Conservation (phyloP, 2,797 vertebrate species). For the Macropodus opercularis region DNA sequence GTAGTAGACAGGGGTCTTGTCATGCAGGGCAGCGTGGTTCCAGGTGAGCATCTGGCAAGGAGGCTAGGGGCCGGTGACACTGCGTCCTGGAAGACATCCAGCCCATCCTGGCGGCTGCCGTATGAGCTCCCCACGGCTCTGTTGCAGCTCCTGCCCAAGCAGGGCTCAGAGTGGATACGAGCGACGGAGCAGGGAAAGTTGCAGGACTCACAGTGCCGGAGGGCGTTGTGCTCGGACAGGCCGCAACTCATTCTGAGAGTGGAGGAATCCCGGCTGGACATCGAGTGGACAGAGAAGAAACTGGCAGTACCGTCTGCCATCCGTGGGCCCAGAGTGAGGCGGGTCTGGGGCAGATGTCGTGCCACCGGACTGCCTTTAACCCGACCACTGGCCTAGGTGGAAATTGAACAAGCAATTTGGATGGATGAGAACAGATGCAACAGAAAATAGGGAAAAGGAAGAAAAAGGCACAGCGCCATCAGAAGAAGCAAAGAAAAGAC, state of each 20-base stretch:
- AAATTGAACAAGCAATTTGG: constrained; percentile 91
- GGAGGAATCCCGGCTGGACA: constrained; percentile 77
- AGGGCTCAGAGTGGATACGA: constrained; percentile 90
- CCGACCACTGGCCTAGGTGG: constrained; percentile 94
- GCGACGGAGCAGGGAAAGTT: constrained; percentile 80
- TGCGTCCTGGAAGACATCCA: constrained; percentile 88
- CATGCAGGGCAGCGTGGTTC: constrained; percentile 83
- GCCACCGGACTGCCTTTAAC: constrained; percentile 89
- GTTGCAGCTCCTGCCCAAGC: constrained; percentile 77
- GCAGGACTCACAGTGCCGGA: constrained; percentile 81
- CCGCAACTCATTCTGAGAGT: constrained; percentile 91
- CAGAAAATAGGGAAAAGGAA: constrained; percentile 42
- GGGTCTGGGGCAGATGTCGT: constrained; percentile 96
- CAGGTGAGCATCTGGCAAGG: constrained; percentile 82
- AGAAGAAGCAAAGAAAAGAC: constrained; percentile 13
- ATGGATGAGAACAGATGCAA: constrained; percentile 70
- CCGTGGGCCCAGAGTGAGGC: constrained; percentile 90
- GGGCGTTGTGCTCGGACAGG: constrained; percentile 90
- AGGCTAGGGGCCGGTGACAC: constrained; percentile 72
- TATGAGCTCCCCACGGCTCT: constrained; percentile 63
- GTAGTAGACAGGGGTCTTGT: constrained; percentile 85
- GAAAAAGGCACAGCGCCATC: constrained; percentile 37
- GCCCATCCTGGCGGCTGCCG: constrained; percentile 81
- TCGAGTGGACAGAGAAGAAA: constrained; percentile 91
- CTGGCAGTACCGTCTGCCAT: constrained; percentile 95